These are phyloP conservation scores for Drosophila santomea DNA, from an alignment of 1,140 invertebrate genomes.

Conservation along the genomic window DNA sequence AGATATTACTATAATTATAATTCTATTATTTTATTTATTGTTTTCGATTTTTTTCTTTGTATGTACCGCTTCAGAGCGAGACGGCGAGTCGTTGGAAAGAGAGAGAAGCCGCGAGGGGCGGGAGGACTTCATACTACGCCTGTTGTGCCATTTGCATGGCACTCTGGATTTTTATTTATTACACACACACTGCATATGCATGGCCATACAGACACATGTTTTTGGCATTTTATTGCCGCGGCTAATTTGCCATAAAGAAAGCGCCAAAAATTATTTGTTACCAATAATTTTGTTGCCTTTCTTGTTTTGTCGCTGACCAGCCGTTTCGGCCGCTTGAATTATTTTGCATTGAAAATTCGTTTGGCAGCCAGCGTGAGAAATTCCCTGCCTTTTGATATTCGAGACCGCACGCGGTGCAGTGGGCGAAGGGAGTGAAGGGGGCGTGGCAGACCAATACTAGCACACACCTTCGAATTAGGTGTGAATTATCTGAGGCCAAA, in stretches of 20 bases:
- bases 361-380: slow-evolving; percentile 67
- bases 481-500: slow-evolving; percentile 67
- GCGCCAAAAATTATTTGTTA: slow-evolving; percentile 64
- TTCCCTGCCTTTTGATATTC: slow-evolving; percentile 62
- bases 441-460: slow-evolving; percentile 3
- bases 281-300: slow-evolving; percentile 48
- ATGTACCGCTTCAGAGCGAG: slow-evolving; percentile 4
- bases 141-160: slow-evolving; percentile 74
- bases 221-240: slow-evolving; percentile 72
- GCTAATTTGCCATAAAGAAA: slow-evolving; percentile 81
- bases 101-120: background rate
- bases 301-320: slow-evolving; percentile 37
- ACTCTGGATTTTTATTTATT: slow-evolving; percentile 71
- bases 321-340: slow-evolving; percentile 37
- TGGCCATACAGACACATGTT: slow-evolving; percentile 38
- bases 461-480: slow-evolving; percentile 62
- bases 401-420: slow-evolving; percentile 30
- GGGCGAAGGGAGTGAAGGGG: background rate
- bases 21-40: too few relatives aligned
- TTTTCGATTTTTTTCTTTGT: slow-evolving; percentile 2
- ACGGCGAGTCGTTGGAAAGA: background rate
- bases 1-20: background rate
- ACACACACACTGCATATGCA: slow-evolving; percentile 37
- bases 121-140: slow-evolving; percentile 47
- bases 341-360: slow-evolving; percentile 68